A percentile compares a stretch with the other conserved stretches of the same genome.
These are phyloP conservation scores for Drosophila nikananu DNA, from an alignment of 1,140 invertebrate species.

Conservation along the genomic window DNA sequence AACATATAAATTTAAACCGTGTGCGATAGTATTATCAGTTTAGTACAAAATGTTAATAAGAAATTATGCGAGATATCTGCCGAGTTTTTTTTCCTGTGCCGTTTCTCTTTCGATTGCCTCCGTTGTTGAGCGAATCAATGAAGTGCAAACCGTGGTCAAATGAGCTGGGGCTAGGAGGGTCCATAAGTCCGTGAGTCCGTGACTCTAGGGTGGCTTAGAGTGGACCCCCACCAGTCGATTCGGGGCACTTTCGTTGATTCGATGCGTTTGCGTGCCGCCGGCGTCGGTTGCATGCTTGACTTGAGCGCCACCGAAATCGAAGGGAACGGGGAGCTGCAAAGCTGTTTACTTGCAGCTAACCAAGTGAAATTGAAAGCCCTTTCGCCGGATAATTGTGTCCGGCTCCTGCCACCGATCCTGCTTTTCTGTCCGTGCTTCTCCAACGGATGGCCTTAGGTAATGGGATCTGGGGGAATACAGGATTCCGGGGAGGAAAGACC, in stretches of 20 bases:
- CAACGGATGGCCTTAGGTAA: constrained; percentile 49
- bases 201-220: background rate
- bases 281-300: constrained; percentile 74
- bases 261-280: constrained; percentile 81
- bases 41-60: background rate
- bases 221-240: constrained; percentile 6
- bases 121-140: constrained; percentile 59
- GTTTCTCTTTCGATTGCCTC: constrained; percentile 30
- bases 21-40: background rate
- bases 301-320: constrained; percentile 53
- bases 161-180: constrained; percentile 24
- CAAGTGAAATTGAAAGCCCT: constrained; percentile 80
- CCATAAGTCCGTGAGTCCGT: constrained; percentile 11
- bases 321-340: constrained; percentile 40
- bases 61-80: background rate
- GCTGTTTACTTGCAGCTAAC: constrained; percentile 78
- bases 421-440: constrained; percentile 8
- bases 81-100: constrained; percentile 7
- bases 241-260: constrained; percentile 79
- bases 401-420: constrained; percentile 32
- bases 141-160: constrained; percentile 74
- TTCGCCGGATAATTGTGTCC: constrained; percentile 73
- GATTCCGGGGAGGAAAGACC: constrained; percentile 8
- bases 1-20: background rate
- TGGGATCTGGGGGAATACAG: constrained; percentile 26